Conservation (phyloP, 2,888 invertebrate genomes). For the Agriopis leucophaearia region DNA sequence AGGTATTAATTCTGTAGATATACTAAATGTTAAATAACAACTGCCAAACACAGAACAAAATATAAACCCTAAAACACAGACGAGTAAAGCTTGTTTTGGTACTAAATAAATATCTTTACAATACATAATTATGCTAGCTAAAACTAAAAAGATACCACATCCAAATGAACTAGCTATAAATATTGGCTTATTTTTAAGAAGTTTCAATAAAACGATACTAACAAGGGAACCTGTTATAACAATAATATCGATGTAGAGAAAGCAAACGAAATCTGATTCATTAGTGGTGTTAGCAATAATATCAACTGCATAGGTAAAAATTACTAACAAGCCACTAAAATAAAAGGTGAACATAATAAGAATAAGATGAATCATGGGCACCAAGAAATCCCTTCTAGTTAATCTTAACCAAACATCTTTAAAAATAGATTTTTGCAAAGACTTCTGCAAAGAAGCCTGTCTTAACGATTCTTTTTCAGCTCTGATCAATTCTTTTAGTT, state of each 20-base stretch:
- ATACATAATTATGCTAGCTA: constrained; percentile 9
- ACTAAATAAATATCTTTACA: constrained; percentile 6
- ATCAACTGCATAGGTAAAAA: constrained; percentile 21
- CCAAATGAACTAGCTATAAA: constrained; percentile 7
- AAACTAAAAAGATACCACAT: constrained; percentile 7
- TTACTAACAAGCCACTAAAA: constrained; percentile 12
- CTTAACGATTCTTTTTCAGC: constrained; percentile 27
- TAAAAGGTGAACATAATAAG: constrained; percentile 18
- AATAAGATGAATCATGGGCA: background rate
- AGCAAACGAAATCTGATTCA: constrained; percentile 17
- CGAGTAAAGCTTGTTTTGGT: constrained; percentile 10
- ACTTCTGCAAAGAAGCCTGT: background rate
- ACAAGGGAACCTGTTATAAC: constrained; percentile 9
- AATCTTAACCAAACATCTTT: constrained; percentile 10
- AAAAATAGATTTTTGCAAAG: background rate
- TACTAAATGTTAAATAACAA: constrained; percentile 29
- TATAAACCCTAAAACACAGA: constrained; percentile 28
- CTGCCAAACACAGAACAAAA: constrained; percentile 39
- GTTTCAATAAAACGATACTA: constrained; percentile 5
- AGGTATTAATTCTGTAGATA: constrained; percentile 47
- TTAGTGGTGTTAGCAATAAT: constrained; percentile 13
- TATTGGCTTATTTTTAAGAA: constrained; percentile 10
- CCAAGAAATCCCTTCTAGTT: constrained; percentile 6
- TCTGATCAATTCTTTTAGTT: constrained; percentile 35
- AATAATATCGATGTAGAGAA: constrained; percentile 13